Evolutionary conservation across 2,888 invertebrate species (phyloP), one percentile per base, ranked within the genome.

Genomic region (Spodoptera exigua): DNA sequence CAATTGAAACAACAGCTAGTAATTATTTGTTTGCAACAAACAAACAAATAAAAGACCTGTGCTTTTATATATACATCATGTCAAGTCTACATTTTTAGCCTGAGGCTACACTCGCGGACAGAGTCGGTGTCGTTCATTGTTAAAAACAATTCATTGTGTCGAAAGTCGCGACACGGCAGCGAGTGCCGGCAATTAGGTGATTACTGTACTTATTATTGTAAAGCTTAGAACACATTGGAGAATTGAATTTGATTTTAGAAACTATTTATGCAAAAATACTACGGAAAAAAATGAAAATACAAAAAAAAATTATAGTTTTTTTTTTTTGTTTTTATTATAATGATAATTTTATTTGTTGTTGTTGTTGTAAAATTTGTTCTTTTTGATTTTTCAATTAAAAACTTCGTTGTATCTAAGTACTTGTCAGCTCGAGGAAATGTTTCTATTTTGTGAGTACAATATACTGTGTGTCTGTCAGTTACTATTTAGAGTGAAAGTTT

Each of bases 111-210:
- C 46, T 54, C 55, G 35, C 48, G 40, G 54, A 47, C 35, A 53
- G 51, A 44, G 55, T 67, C 70, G 64, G 54, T 54, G 40, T 70
- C 45, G 61, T 45, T 67, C 56, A 70, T 74, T 70, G 72, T 68
- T 68, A 74, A 75, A 68, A 73, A 72, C 80, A 70, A 75, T 78
- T 73, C 70, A 76, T 76, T 79, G 72, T 82, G 82, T 80, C 76
- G 82, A 82, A 82, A 81, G 76, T 71, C 68, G 74, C 68, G 66
- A 77, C 76, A 74, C 69, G 58, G 21, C 78, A 72, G 62, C 54
- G 57, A 66, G 67, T 58, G 70, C 66, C 61, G 21, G 70, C 72
- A 70, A 81, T 82, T 79, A 76, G 71, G 70, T 65, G 70, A 76
- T 79, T 72, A 79, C 71, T 76, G 62, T 76, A 27, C 27, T 27